phyloP scores from a whole-genome alignment of 2,113 vertebrate species.

The Chlorodrepanis virens region DNA sequence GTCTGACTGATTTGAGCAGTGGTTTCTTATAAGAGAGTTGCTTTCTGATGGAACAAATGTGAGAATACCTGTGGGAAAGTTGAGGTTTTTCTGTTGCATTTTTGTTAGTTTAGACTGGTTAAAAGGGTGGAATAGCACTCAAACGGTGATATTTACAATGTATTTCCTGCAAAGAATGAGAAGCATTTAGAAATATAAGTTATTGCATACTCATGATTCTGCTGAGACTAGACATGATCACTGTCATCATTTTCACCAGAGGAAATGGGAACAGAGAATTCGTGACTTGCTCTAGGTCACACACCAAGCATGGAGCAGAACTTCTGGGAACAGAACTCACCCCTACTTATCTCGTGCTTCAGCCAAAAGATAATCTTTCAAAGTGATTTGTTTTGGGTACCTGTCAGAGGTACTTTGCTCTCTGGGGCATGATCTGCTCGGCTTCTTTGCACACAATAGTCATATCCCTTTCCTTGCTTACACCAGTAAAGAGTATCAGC shows the following conservation, averaged over 20 bases:
- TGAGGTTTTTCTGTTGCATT: neutral
- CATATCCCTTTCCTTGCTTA: neutral
- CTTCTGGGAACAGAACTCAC: neutral
- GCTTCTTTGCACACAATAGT: neutral
- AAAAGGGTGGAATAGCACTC: neutral
- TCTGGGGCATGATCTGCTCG: neutral
- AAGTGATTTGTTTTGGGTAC: neutral
- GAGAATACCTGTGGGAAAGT: neutral
- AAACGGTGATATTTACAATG: neutral
- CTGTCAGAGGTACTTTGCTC: neutral
- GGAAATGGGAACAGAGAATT: conserved; percentile 49
- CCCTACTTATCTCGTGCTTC: conserved; percentile 26
- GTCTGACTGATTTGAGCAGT: neutral
- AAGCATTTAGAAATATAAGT: neutral
- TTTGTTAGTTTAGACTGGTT: neutral
- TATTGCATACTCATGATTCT: neutral
- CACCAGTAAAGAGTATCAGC: neutral
- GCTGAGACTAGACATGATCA: neutral
- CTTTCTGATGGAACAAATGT: neutral
- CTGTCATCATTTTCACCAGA: conserved; percentile 9
- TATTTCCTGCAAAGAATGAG: neutral
- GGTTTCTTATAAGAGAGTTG: neutral
- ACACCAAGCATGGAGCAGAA: neutral
- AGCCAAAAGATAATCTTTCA: neutral
- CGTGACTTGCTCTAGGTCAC: conserved; percentile 40